Evolutionary conservation across 2,113 vertebrate species (phyloP).

Genomic region (Gymnogyps californianus): DNA sequence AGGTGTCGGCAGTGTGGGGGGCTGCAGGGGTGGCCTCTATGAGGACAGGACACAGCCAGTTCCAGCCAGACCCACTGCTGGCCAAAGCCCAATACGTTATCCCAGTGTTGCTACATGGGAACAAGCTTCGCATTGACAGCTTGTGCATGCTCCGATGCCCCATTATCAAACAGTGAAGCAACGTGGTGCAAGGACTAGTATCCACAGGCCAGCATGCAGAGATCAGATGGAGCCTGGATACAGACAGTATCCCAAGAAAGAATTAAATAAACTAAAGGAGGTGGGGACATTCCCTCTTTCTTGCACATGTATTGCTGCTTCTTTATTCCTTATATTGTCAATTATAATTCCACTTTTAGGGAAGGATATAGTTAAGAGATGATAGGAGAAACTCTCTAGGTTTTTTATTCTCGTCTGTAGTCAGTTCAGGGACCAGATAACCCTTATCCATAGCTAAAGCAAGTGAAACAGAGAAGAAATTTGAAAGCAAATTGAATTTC

Average conservation of each 20-base stretch:
- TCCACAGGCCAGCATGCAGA: neutral
- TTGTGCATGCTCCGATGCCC: accelerated
- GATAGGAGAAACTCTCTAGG: neutral
- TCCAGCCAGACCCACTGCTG: accelerated
- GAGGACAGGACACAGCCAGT: neutral
- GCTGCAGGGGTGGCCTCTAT: neutral
- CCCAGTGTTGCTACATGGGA: neutral
- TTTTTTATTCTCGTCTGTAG: neutral
- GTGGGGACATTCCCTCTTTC: neutral
- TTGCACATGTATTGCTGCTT: neutral
- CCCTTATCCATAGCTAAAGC: neutral
- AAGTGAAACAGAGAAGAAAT: neutral
- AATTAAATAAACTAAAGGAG: neutral
- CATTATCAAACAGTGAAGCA: neutral
- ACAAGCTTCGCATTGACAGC: neutral
- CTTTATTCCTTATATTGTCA: neutral
- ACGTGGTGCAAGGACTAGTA: neutral
- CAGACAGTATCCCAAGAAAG: neutral
- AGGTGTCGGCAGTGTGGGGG: accelerated
- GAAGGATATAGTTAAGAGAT: neutral
- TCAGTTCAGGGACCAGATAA: neutral
- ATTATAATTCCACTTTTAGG: neutral
- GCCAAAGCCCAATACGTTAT: neutral
- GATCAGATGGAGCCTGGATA: neutral
- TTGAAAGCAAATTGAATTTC: neutral